phyloP scores from a whole-genome alignment of 2,797 vertebrate species.

The Molossus molossus region DNA sequence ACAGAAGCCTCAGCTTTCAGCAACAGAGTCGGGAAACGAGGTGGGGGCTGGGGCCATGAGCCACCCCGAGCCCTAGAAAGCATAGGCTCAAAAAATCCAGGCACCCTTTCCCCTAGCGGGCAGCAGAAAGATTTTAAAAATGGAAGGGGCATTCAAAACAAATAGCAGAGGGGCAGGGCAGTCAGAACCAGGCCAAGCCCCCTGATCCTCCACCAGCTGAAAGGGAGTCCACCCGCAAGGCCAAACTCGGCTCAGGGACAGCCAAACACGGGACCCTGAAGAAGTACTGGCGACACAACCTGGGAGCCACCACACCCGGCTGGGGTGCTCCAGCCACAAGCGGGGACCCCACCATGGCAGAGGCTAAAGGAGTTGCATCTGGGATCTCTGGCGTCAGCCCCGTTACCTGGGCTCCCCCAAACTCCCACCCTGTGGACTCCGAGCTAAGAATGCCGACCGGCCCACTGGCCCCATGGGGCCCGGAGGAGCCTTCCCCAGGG shows the following conservation, averaged over 20 bases:
- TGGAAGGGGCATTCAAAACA: not conserved
- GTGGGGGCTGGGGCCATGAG: slow-evolving; percentile 19
- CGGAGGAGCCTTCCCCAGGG: not conserved
- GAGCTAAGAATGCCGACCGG: not conserved
- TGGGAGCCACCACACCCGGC: accelerated
- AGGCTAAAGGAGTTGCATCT: not conserved
- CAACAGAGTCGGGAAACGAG: slow-evolving; percentile 51
- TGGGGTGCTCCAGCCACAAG: accelerated
- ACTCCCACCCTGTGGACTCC: accelerated
- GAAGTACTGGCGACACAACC: accelerated
- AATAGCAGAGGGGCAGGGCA: not conserved
- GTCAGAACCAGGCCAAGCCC: not conserved
- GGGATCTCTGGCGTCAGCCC: accelerated
- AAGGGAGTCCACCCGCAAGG: not conserved
- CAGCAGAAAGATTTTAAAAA: not conserved
- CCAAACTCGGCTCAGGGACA: not conserved
- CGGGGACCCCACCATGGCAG: not conserved
- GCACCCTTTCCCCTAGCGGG: not conserved
- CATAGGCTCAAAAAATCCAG: slow-evolving; percentile 20
- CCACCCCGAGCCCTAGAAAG: slow-evolving; percentile 64
- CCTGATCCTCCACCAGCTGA: accelerated
- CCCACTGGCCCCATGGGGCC: accelerated
- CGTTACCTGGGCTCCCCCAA: not conserved
- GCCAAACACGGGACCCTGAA: not conserved
- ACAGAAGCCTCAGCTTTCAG: accelerated